Conservation (phyloP, 2,888 invertebrate genomes). For the Ecliptopera silaceata region DNA sequence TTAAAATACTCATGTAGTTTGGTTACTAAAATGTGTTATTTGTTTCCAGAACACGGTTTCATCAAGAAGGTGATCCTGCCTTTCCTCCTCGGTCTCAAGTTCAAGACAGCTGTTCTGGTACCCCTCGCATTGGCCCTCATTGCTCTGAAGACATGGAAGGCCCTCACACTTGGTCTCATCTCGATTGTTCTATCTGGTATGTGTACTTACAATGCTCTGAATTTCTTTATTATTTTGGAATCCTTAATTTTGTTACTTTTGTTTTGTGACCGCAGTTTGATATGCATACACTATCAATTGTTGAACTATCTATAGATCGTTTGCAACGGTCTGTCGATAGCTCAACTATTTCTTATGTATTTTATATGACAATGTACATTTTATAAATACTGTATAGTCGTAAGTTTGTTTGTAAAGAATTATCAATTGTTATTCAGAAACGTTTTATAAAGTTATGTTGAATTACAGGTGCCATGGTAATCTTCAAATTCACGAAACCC, state of each 20-base stretch:
- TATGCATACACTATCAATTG: no score
- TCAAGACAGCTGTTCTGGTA: constrained; percentile 92
- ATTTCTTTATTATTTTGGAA: no score
- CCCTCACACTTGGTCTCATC: constrained; percentile 91
- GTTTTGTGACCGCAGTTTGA: no score
- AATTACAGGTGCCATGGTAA: constrained; percentile 86
- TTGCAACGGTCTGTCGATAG: no score
- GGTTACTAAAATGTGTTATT: constrained; percentile 4
- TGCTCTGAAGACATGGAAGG: constrained; percentile 95
- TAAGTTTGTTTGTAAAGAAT: no score
- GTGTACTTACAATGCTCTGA: constrained; percentile 20
- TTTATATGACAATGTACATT: no score
- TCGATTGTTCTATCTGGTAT: constrained; percentile 91
- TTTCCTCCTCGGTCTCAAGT: constrained; percentile 92
- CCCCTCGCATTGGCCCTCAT: constrained; percentile 92
- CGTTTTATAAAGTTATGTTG: background rate
- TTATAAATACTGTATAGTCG: no score
- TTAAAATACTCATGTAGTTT: background rate
- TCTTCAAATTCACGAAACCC: constrained; percentile 94
- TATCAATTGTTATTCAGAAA: background rate
- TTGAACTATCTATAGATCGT: no score
- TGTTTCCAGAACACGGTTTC: constrained; percentile 88
- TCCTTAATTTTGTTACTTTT: no score
- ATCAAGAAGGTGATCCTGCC: constrained; percentile 93
- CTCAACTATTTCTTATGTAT: no score